Evolutionary conservation across 2,797 vertebrate genomes (phyloP), one percentile per base, ranked within the genome.

Genomic region (Distichodus sexfasciatus): DNA sequence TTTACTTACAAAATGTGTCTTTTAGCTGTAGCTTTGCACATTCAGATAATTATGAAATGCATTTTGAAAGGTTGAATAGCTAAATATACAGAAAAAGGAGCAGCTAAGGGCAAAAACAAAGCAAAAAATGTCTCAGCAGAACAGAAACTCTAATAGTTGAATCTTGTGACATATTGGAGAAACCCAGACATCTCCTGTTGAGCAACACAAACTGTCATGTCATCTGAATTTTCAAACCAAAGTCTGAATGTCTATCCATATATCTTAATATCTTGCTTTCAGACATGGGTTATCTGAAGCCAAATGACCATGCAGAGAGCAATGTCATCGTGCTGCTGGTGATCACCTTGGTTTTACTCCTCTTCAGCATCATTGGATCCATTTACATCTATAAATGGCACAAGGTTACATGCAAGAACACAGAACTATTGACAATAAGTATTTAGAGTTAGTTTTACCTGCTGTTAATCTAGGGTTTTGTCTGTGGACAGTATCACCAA

Each of bases 291-390:
- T 87, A 84, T 79, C 14, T 0, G 3, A 15, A 72, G 3, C 60
- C 66, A 12, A 0, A 0, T 0, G 0, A 0, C 1, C 38, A 10
- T 58, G 4, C 2, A 9, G 17, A 66, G 17, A 66, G 1, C 2
- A 40, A 26, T 7, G 0, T 68, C 6, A 74, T 73, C 14, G 1
- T 28, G 3, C 19, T 86, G 26, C 38, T 58, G 26, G 0, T 29
- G 19, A 2, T 87, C 21, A 78, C 53, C 0, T 14, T 6, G 3
- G 3, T 84, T 54, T 79, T 91, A 58, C 72, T 91, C 53, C 28
- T 90, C 33, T 86, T 89, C 79, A 88, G 83, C 31, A 53, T 87
- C 60, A 28, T 63, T 0, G 85, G 84, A 17, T 87, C 90, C 0
- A 23, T 85, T 21, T 84, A 76, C 72, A 67, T 90, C 72, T 83